Evolutionary conservation across 2,797 vertebrate species (phyloP), one percentile per base, ranked within the genome.

Genomic region (Sebastes trivittatus): DNA sequence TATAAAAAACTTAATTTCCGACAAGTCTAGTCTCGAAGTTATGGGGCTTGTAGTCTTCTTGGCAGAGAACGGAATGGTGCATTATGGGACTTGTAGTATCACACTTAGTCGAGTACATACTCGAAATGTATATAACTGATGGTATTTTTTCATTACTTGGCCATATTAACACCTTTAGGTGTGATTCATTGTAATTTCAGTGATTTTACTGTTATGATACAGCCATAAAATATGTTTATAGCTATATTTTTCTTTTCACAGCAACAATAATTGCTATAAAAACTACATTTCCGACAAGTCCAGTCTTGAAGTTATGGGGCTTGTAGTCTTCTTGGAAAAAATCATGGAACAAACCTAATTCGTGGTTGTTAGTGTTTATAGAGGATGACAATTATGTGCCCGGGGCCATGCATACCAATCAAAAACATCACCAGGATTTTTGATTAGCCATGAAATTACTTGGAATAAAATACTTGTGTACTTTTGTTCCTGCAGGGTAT

Each of bases 31-130:
- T 11, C 14, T 13, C 22, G 30, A 27, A 14, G 0, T 86, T 61
- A 32, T 89, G 79, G 78, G 27, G 36, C 2, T 58, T 87, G 75
- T 73, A 84, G 89, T 92, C 69, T 84, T 86, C 82, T 80, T 76
- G 1, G 58, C 14, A 7, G 38, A 42, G 14, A 42, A 16, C 38
- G 6, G 38, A 42, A 42, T 42, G 38, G 38, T 42, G 38, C 14
- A 42, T 42, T 42, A 16, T 42, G 38, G 38, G 13, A 42, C 38
- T 42, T 42, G 38, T 42, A 42, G 93, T 93, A 11, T 66, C 9
- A 22, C 7, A n/a, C 8, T 1, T 3, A 2, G 3, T 4, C 2
- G 11, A 16, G 10, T 2, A 2, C 5, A 0, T 2, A 3, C 3
- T 27, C 2, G 1, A 22, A 49, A 54, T 46, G 1, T 30, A 36